Base-by-base conservation (phyloP, 2,113 vertebrate species). In the Hiodon alosoides region DNA sequence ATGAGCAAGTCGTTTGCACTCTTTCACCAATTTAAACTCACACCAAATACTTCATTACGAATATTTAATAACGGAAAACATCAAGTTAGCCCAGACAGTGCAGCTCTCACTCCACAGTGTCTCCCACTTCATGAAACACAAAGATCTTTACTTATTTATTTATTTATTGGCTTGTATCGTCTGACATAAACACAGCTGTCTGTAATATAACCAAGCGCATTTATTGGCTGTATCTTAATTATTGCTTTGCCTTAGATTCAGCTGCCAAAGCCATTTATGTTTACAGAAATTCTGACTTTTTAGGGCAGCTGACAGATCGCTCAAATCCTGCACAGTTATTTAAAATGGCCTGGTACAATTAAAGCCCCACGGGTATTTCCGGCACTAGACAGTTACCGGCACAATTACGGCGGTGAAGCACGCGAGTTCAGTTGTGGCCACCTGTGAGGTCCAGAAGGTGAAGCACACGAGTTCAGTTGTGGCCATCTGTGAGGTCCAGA, bases 31-130 rank as follows among this genome's bases (percentile, higher is more conserved):
- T 75, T 69, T 31, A 67, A 71, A 54, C 74, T 68, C 55, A 2
- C 52, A 59, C 52, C 54, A 52, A 11, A 5, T 46, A 14, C 65
- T 46, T 31, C n/a, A 73, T 4, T 67, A 78, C 76, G 71, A 82
- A 82, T 69, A 76, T 79, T 79, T 54, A 74, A 47, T 17, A 78
- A 66, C 75, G 54, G 76, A 76, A 72, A 74, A 59, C 69, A 58
- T 53, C 31, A n/a, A 48, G 46, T 51, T 14, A 79, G 71, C 16
- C 47, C 48, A 55, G 74, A 68, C 60, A 52, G 58, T 68, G 16
- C 52, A 60, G 71, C 69, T 67, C 51, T 75, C 52, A 51, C 66
- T 58, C 77, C 67, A 68, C 54, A 72, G 55, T 31, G 14, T 75
- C 75, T 76, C 70, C 79, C 51, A 73, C 53, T 82, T 83, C 57